Evolutionary conservation across 2,888 invertebrate genomes (phyloP).

Genomic region (Dasypogon diadema): DNA sequence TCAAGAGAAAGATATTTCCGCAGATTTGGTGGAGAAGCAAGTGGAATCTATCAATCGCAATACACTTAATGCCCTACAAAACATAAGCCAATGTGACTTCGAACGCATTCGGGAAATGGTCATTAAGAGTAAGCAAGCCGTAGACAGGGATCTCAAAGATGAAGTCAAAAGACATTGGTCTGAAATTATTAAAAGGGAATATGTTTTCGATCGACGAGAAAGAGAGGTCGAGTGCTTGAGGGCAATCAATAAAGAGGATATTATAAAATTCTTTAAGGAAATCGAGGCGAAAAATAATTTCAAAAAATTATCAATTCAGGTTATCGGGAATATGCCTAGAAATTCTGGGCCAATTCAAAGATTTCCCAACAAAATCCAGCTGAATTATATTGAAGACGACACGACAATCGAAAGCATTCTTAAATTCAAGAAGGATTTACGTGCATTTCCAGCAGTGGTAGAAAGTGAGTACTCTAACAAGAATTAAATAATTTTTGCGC

Average conservation of each 20-base stretch:
- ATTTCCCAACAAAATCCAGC: not conserved
- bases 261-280: slow-evolving; percentile 64
- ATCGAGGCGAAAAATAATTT: no score
- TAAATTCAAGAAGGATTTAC: slow-evolving; percentile 63
- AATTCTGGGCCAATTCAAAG: no score
- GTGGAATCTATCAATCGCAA: slow-evolving; percentile 79
- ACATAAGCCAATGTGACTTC: slow-evolving; percentile 74
- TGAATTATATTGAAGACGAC: slow-evolving; percentile 58
- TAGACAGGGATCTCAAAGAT: slow-evolving; percentile 81
- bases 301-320: slow-evolving; percentile 65
- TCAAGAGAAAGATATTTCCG: slow-evolving; percentile 79
- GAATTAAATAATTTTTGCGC: no score
- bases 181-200: slow-evolving; percentile 80
- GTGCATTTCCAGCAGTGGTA: slow-evolving; percentile 62
- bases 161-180: slow-evolving; percentile 83
- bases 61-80: slow-evolving; percentile 73
- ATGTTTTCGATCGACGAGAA: slow-evolving; percentile 81
- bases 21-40: slow-evolving; percentile 76
- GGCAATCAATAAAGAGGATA: slow-evolving; percentile 61
- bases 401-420: slow-evolving; percentile 62
- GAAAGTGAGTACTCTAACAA: no score
- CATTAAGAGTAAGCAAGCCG: slow-evolving; percentile 80
- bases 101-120: slow-evolving; percentile 75
- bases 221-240: slow-evolving; percentile 72
- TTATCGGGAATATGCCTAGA: slow-evolving; percentile 48